Base-by-base conservation (phyloP, 2,113 vertebrate species). In the Rhagologus leucostigma region DNA sequence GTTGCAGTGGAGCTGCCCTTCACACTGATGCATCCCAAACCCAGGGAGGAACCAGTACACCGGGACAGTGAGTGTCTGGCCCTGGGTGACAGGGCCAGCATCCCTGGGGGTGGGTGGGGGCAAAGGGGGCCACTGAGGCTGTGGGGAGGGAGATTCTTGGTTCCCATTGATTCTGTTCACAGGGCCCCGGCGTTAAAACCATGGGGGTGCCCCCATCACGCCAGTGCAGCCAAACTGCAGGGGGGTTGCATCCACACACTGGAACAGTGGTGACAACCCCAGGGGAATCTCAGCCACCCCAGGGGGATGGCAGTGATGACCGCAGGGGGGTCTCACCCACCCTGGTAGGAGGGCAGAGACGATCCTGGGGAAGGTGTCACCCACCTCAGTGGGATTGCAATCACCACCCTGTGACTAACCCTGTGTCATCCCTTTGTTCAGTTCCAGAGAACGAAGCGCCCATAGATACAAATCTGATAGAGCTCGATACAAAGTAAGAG, bases 401-500 rank as follows among this genome's bases (percentile, higher is more conserved):
- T 37, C 67, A 56, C 13, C 23, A 15, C 32, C 17, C 13, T 17
- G 21, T 59, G 87, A 74, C 84, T 93, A 81, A 98, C 83, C 67
- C 8, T 37, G 14, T 75, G 62, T 67, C 47, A 2, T 63, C 77
- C 44, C 30, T 98, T 92, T 96, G 76, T 97, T 95, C 97, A 99
- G 99, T 98, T 98, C 98, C 99, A 97, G 99, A 99, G 94, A 98
- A 97, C 10, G 99, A 99, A 94, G 97, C 98, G 0, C 99, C 98
- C 4, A 98, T 99, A 94, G 99, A 99, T 96, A 99, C 99, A 75
- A 99, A 99, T 96, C 98, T 99, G 91, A 99, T 99, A 93, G 98
- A 99, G 96, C 99, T 99, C 79, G 99, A 99, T 97, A 99, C 99
- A 89, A 98, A 99, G 99, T 99, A 99, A 99, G 98, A 94, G 13